Evolutionary conservation across 2,113 vertebrate species (phyloP).

Genomic region (Athene cunicularia): DNA sequence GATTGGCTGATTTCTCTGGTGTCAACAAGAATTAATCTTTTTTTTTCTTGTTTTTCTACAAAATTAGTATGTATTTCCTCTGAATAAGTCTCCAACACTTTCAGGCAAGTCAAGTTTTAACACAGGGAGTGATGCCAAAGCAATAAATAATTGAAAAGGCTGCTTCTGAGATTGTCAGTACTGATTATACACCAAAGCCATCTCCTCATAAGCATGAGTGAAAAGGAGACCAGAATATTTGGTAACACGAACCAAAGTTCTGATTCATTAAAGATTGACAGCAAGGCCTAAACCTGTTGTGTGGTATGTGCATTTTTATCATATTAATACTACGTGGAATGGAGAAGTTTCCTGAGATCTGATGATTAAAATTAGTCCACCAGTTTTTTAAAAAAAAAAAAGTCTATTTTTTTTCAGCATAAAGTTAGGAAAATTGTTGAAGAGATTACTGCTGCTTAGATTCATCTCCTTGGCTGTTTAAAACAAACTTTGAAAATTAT

Average conservation of each 20-base stretch:
- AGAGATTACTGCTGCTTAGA: neutral
- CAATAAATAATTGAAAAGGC: neutral
- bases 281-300: neutral
- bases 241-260: neutral
- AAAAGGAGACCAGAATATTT: neutral
- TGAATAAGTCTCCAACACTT: neutral
- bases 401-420: neutral
- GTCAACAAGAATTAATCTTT: neutral
- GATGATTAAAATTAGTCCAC: neutral
- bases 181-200: neutral
- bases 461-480: neutral
- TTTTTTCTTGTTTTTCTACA: neutral
- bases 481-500: neutral
- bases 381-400: fast-evolving
- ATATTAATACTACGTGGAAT: neutral
- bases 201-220: neutral
- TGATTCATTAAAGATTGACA: neutral
- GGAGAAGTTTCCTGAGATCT: neutral
- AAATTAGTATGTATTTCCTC: neutral
- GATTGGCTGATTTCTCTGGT: neutral
- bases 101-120: neutral
- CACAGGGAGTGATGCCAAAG: neutral
- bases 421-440: neutral
- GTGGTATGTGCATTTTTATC: neutral
- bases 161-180: neutral